Percentiles rank a stretch among this genome's conserved stretches.
Evolutionary conservation across 2,113 vertebrate genomes (phyloP).

Genomic region (Pteropus alecto): DNA sequence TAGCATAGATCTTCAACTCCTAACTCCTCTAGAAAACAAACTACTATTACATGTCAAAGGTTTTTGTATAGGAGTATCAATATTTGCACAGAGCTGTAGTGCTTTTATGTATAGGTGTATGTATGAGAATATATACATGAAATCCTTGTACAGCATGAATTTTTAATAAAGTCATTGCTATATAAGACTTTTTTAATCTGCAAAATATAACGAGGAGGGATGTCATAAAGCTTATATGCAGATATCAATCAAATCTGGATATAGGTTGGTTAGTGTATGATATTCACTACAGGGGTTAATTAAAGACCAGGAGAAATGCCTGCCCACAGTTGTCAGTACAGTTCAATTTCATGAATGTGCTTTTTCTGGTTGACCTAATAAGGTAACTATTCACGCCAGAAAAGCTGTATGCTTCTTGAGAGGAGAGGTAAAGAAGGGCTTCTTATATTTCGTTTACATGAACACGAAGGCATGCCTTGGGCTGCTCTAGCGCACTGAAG

Average conservation of each 20-base stretch:
- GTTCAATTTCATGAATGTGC: neutral
- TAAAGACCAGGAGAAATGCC: neutral
- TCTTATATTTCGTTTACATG: neutral
- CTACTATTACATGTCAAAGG: neutral
- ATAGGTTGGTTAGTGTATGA: neutral
- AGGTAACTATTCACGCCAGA: neutral
- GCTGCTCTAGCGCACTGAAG: neutral
- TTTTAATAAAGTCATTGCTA: neutral
- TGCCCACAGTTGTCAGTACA: neutral
- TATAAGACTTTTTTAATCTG: neutral
- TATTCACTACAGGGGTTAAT: neutral
- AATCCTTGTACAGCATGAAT: neutral
- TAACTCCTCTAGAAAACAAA: neutral
- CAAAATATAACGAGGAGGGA: neutral
- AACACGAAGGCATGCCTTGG: neutral
- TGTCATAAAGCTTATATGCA: neutral
- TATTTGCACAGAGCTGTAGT: neutral
- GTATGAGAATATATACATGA: neutral
- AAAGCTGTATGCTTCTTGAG: neutral
- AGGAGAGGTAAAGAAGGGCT: neutral
- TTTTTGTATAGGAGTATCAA: accelerated
- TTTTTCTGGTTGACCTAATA: neutral
- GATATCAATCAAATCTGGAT: neutral
- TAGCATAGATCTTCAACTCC: neutral
- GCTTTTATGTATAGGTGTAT: neutral